phyloP scores from a whole-genome alignment of 2,888 invertebrate species.

The Myathropa florea region DNA sequence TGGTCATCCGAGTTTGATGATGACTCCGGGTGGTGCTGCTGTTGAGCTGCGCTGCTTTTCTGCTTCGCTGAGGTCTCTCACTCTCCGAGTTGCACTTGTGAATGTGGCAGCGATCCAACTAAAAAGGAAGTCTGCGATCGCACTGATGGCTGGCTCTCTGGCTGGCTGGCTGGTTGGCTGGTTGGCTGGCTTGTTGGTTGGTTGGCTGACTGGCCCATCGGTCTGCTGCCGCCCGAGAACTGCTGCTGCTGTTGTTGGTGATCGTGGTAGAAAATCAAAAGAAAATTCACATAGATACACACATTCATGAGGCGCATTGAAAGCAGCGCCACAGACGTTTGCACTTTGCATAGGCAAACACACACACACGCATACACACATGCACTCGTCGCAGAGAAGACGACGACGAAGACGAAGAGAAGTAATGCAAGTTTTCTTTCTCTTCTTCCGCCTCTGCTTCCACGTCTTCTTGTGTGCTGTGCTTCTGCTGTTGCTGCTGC shows the following conservation, averaged over 20 bases:
- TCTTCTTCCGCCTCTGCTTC: constrained; percentile 34
- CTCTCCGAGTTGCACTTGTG: constrained; percentile 64
- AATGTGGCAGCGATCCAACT: constrained; percentile 70
- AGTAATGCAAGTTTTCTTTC: constrained; percentile 63
- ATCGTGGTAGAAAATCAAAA: constrained; percentile 70
- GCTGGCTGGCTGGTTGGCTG: not conserved
- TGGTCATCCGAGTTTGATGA: constrained; percentile 1
- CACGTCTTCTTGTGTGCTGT: constrained; percentile 15
- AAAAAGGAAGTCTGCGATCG: constrained; percentile 71
- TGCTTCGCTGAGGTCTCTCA: constrained; percentile 23
- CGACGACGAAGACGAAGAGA: constrained; percentile 38
- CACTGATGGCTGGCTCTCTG: constrained; percentile 7
- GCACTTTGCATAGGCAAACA: constrained; percentile 64
- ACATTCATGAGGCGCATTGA: no score
- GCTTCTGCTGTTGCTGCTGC: not conserved
- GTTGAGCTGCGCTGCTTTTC: constrained; percentile 16
- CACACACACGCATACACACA: not conserved
- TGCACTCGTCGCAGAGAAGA: not conserved
- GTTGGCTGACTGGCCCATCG: constrained; percentile 42
- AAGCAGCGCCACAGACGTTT: not conserved
- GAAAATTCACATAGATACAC: constrained; percentile 52
- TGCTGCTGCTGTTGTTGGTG: constrained; percentile 31
- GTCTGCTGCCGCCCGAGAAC: constrained; percentile 44
- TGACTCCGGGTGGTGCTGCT: constrained; percentile 14
- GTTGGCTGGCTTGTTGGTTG: not conserved